Conservation (phyloP, 1,140 invertebrate species). For the Melanaphis sacchari region DNA sequence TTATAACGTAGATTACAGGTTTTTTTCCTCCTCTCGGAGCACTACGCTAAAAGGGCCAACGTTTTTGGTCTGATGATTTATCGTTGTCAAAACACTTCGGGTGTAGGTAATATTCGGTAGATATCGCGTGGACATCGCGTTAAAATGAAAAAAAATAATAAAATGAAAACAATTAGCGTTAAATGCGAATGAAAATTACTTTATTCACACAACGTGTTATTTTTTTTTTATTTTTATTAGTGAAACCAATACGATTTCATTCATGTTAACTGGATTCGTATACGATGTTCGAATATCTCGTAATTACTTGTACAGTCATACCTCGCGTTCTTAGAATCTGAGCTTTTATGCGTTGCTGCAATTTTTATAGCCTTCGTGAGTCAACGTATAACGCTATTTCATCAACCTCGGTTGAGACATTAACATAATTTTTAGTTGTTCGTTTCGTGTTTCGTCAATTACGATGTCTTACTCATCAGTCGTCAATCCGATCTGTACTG, state of each 20-base stretch:
- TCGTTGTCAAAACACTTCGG: conserved; percentile 3
- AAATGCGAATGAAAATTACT: neutral
- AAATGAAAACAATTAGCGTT: conserved; percentile 19
- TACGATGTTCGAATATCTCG: neutral
- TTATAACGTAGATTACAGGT: conserved; percentile 37
- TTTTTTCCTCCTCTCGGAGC: neutral
- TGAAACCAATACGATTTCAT: conserved; percentile 18
- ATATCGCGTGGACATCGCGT: neutral
- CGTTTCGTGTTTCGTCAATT: neutral
- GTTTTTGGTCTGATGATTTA: conserved; percentile 1
- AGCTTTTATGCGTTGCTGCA: neutral
- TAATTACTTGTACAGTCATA: neutral
- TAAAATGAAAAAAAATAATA: neutral
- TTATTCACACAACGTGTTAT: neutral
- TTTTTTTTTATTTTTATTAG: neutral
- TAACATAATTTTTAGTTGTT: neutral
- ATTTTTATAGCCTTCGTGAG: neutral
- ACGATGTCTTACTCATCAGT: neutral
- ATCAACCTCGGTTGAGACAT: neutral
- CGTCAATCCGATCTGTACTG: neutral
- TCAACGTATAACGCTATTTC: neutral
- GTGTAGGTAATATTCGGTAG: neutral
- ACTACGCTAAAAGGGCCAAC: neutral
- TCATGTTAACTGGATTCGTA: neutral
- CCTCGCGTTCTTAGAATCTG: neutral